Base-by-base conservation (phyloP, 2,888 invertebrate species). In the Pelosia muscerda region DNA sequence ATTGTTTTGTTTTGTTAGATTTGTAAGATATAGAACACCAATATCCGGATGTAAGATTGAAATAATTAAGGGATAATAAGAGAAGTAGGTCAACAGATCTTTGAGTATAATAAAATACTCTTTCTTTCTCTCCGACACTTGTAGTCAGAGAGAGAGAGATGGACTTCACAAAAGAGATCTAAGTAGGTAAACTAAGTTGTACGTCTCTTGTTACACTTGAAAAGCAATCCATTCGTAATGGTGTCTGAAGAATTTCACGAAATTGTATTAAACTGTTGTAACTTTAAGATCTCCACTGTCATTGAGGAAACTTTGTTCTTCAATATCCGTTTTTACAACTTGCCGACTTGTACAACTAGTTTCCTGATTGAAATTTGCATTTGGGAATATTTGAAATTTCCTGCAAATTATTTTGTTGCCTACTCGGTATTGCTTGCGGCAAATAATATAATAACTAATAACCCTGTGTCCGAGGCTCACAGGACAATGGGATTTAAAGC, bases 181-280 rank as follows among this genome's bases (percentile, higher is more conserved):
- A 1, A 59, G 59, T 38, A 25, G 25, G 23, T 19, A 38, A 2
- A 59, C 38, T 38, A 59, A 59, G 23, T 59, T 59, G 25, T 49
- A 26, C 38, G 15, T 38, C 63, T 63, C 26, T 64, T 61, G 10
- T 62, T 74, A 63, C n/a, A 57, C n/a, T 72, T 26, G 25, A 56
- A 42, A 55, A 71, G 23, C 49, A 71, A 76, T 55, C 26, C 55
- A 55, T 72, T 55, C 34, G 63, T 23, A 72, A 74, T 57, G 71
- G 69, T 65, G 49, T 15, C 63, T 26, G 57, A 63, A 60, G 67
- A 68, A 66, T 66, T 68, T 54, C 67, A 38, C 42, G 62, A 64
- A 66, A 73, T 75, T 73, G 68, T 69, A 68, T 75, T 74, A 67
- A 69, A 74, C 62, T 66, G 63, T 68, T 73, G 34, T 69, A 75